Evolutionary conservation across 2,888 invertebrate species (phyloP).

Genomic region (Acanthoscelides obtectus): DNA sequence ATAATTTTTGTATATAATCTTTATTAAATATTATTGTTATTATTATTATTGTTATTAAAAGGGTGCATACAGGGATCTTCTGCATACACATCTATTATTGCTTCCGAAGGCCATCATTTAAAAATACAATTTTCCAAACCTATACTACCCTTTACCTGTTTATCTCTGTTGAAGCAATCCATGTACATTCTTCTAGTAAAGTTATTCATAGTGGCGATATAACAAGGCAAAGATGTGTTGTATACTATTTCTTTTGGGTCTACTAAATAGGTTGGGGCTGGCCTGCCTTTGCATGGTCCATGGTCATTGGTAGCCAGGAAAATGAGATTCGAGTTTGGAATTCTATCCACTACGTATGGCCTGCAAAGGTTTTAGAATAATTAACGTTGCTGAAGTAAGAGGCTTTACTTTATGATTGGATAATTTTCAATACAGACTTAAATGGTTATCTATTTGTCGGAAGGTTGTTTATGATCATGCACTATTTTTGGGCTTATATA

Average conservation of each 20-base stretch:
- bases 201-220: conserved; percentile 43
- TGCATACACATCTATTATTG: too few species aligned
- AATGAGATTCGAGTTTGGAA: conserved; percentile 73
- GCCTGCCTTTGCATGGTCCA: conserved; percentile 32
- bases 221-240: conserved; percentile 36
- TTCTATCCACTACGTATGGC: conserved; percentile 69
- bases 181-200: conserved; percentile 41
- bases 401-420: too few species aligned
- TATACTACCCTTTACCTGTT: conserved; percentile 24
- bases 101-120: too few species aligned
- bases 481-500: too few species aligned
- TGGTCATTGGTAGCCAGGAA: conserved; percentile 73
- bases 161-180: conserved; percentile 37
- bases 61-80: too few species aligned
- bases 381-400: too few species aligned
- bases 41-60: too few species aligned
- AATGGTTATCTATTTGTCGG: too few species aligned
- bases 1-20: too few species aligned
- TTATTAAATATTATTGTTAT: too few species aligned
- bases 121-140: not conserved
- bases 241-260: conserved; percentile 41
- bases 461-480: not conserved
- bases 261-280: conserved; percentile 28
- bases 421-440: too few species aligned
- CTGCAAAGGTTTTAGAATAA: conserved; percentile 34